These are phyloP conservation scores for Dilophus febrilis DNA, from an alignment of 2,888 invertebrate species.

Conservation along the genomic window DNA sequence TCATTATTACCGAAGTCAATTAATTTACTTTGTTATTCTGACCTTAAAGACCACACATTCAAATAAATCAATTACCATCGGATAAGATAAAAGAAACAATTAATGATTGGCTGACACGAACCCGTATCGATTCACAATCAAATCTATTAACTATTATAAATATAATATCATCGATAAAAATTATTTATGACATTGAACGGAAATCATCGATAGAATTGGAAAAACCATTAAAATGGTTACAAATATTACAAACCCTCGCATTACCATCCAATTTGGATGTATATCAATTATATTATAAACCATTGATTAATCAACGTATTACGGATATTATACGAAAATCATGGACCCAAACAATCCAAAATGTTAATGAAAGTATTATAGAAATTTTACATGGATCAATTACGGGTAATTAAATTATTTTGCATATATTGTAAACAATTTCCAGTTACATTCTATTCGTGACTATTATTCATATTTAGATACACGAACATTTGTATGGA, in stretches of 20 bases:
- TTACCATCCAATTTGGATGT: slow-evolving; percentile 42
- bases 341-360: slow-evolving; percentile 24
- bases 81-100: slow-evolving; percentile 30
- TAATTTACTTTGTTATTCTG: slow-evolving; percentile 12
- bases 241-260: slow-evolving; percentile 40
- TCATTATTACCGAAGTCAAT: slow-evolving; percentile 1
- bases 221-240: slow-evolving; percentile 43
- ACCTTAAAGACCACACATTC: slow-evolving; percentile 24
- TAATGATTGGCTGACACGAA: slow-evolving; percentile 46
- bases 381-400: neutral
- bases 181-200: slow-evolving; percentile 52
- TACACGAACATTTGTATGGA: slow-evolving; percentile 35
- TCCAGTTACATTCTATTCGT: slow-evolving; percentile 18
- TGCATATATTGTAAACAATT: neutral
- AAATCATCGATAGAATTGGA: slow-evolving; percentile 48
- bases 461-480: neutral
- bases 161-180: slow-evolving; percentile 49
- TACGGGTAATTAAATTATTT: neutral
- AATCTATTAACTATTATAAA: slow-evolving; percentile 42
- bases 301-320: slow-evolving; percentile 50
- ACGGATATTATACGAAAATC: slow-evolving; percentile 38
- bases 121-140: slow-evolving; percentile 38
- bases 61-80: slow-evolving; percentile 15
- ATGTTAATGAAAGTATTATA: slow-evolving; percentile 31
- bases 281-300: slow-evolving; percentile 57